A percentile compares a stretch with the other conserved stretches of the same genome.
Evolutionary conservation across 2,888 invertebrate genomes (phyloP).

Genomic region (Sinodicranocentrus sp.): DNA sequence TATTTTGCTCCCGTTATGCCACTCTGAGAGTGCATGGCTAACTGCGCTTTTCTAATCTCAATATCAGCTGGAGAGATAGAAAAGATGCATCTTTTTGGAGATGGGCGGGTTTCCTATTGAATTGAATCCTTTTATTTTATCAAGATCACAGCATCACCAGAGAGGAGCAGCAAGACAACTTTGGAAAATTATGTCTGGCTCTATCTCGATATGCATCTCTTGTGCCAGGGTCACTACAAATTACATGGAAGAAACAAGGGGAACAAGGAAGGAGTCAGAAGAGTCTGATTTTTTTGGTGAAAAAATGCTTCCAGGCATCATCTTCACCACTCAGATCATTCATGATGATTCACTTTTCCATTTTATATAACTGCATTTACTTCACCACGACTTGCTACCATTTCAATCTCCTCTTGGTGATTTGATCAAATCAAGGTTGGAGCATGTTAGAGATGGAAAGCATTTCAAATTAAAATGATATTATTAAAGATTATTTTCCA

Average conservation of each 20-base stretch:
- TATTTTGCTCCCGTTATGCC: constrained; percentile 10
- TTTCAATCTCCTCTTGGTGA: constrained; percentile 10
- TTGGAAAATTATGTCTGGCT: constrained; percentile 25
- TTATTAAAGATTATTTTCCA: constrained; percentile 50
- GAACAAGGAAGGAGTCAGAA: constrained; percentile 18
- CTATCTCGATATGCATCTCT: not conserved
- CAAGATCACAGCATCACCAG: constrained; percentile 49
- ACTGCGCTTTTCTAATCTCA: constrained; percentile 62
- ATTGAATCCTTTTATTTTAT: constrained; percentile 62
- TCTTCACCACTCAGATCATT: constrained; percentile 7
- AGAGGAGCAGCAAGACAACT: constrained; percentile 46
- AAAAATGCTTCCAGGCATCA: constrained; percentile 42
- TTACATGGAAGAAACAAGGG: constrained; percentile 15
- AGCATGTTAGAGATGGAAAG: constrained; percentile 29
- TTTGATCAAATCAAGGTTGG: constrained; percentile 4
- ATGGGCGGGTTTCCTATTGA: constrained; percentile 53
- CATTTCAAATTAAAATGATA: constrained; percentile 60
- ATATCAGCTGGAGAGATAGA: constrained; percentile 60
- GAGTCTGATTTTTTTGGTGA: not conserved
- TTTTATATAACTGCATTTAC: not conserved
- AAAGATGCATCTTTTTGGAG: constrained; percentile 34
- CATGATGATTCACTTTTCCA: constrained; percentile 31
- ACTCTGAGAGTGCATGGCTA: constrained; percentile 24
- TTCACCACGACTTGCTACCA: constrained; percentile 14
- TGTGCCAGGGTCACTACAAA: constrained; percentile 3